phyloP scores from a whole-genome alignment of 2,113 vertebrate genomes.

The Onychostoma macrolepis region DNA sequence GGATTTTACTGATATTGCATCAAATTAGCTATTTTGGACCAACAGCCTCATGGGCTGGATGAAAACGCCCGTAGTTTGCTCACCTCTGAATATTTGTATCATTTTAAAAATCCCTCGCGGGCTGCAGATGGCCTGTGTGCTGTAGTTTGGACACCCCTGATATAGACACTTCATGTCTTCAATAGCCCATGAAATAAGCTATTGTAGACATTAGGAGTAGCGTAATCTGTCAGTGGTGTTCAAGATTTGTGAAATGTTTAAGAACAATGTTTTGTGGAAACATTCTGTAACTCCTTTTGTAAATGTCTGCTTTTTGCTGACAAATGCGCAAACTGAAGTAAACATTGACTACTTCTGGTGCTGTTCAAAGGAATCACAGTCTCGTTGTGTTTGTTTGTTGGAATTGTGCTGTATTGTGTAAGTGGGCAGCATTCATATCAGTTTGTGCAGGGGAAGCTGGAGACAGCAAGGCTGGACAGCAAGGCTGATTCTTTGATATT shows the following conservation, averaged over 20 bases:
- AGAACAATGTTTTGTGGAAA: neutral
- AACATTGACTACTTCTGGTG: neutral
- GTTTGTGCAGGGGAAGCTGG: neutral
- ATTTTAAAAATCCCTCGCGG: too few relatives aligned
- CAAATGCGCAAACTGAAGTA: neutral
- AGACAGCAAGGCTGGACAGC: too few relatives aligned
- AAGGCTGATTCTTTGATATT: neutral
- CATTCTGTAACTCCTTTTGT: neutral
- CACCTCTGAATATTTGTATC: too few relatives aligned
- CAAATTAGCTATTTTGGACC: too few relatives aligned
- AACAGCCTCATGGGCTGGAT: too few relatives aligned
- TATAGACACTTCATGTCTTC: neutral
- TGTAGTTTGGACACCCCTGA: too few relatives aligned
- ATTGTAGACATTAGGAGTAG: neutral
- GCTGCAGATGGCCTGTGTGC: too few relatives aligned
- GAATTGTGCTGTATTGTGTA: neutral
- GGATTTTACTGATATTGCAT: too few relatives aligned
- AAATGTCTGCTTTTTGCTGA: slow-evolving; percentile 13
- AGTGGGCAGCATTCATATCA: neutral
- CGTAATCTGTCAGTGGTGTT: neutral
- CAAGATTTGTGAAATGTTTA: neutral
- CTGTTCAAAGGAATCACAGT: neutral
- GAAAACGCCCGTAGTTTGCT: too few relatives aligned
- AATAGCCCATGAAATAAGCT: neutral
- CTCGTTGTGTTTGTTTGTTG: neutral